Evolutionary conservation across 1,140 invertebrate genomes (phyloP), one percentile per base, ranked within the genome.

Genomic region (Drosophila littoralis): DNA sequence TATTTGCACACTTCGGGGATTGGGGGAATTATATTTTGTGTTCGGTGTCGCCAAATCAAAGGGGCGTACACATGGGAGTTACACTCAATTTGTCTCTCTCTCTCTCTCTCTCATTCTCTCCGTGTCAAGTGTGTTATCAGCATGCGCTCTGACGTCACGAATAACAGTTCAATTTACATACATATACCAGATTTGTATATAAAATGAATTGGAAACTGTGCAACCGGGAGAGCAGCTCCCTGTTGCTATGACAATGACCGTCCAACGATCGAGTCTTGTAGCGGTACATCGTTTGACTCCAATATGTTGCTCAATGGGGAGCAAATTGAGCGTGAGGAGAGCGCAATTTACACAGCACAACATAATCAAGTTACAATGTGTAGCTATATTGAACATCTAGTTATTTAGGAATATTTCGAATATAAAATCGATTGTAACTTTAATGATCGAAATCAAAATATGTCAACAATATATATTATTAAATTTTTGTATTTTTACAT

Each of bases 151-250:
- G 72, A 88, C 79, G 82, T 88, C 82, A 86, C 73, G 50, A 83
- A 66, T 83, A 76, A 81, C 82, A 61, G 76, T 88, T 79, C 15
- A 76, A 79, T 81, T 75, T 70, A 48, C 40, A 79, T 70, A 48
- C 40, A 79, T 68, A 59, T 67, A 36, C 4, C 17, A 54, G 38
- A 51, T 42, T 15, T 28, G 46, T 57, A 10, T 32, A 13, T 28
- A 5, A 28, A 28, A 5, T 28, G 22, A 28, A 43, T 36, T 43
- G 50, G 38, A 35, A 60, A 51, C 51, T 63, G 59, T 55, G 54
- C 61, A 75, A 67, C 13, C 10, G 43, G 32, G 64, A 69, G 71
- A 50, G 64, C 50, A 48, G 32, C 51, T 28, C 33, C n/a, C 40
- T 68, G 65, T 68, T 69, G 42, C 57, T 69, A 61, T 69, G 71